Conservation (phyloP, 2,113 vertebrate genomes). For the Leucopternis melanops region DNA sequence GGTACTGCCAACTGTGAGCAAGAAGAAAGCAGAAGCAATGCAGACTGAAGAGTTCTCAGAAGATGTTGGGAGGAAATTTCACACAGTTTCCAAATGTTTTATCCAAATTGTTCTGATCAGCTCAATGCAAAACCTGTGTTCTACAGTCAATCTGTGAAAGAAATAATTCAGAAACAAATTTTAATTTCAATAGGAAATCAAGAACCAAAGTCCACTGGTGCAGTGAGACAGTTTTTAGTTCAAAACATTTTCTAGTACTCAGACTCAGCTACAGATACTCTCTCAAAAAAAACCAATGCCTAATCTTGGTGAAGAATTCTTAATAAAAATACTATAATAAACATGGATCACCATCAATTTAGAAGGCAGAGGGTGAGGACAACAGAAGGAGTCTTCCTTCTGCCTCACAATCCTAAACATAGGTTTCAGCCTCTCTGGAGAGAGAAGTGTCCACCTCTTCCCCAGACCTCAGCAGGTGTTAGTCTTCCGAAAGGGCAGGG, state of each 20-base stretch:
- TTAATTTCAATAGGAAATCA: background rate
- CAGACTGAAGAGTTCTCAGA: background rate
- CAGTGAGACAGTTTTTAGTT: background rate
- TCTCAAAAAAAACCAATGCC: background rate
- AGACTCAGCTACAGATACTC: background rate
- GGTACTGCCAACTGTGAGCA: constrained; percentile 4
- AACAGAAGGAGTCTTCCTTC: background rate
- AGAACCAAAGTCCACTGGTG: background rate
- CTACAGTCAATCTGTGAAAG: background rate
- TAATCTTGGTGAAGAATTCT: background rate
- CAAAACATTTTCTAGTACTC: background rate
- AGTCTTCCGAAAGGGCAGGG: background rate
- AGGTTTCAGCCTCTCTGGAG: background rate
- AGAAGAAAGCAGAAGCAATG: background rate
- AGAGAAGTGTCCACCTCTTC: background rate
- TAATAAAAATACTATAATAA: too few relatives aligned
- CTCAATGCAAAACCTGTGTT: background rate
- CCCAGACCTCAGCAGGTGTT: background rate
- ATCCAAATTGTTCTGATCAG: background rate
- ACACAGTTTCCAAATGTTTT: background rate
- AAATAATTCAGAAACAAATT: background rate
- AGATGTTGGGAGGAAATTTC: background rate
- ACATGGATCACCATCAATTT: background rate
- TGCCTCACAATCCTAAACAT: background rate
- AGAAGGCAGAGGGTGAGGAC: background rate